A percentile compares a stretch with the other conserved stretches of the same genome.
Evolutionary conservation across 2,113 vertebrate species (phyloP).

Genomic region (Lasiurus cinereus): DNA sequence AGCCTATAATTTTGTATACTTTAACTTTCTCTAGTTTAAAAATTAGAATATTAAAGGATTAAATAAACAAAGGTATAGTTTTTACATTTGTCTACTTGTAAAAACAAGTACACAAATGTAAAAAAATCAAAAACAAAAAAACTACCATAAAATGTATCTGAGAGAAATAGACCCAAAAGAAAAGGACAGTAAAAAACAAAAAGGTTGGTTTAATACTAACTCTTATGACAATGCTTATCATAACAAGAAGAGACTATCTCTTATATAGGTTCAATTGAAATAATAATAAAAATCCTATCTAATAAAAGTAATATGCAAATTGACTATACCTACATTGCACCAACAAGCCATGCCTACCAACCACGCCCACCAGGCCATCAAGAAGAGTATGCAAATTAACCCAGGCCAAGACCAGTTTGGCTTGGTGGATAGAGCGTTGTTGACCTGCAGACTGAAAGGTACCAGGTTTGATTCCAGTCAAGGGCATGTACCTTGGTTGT

Average conservation of each 20-base stretch:
- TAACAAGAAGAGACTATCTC: not conserved
- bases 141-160: not conserved
- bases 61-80: not conserved
- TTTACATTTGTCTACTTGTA: not conserved
- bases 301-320: too few species aligned
- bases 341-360: too few species aligned
- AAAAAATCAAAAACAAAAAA: not conserved
- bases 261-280: not conserved
- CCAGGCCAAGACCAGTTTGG: too few species aligned
- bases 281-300: not conserved
- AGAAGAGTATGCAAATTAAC: too few species aligned
- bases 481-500: too few species aligned
- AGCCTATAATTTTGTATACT: not conserved
- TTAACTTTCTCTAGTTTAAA: slow-evolving; percentile 16
- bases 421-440: too few species aligned
- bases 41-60: not conserved
- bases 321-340: too few species aligned
- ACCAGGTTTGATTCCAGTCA: too few species aligned
- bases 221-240: not conserved
- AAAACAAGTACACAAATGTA: not conserved
- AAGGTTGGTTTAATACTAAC: not conserved
- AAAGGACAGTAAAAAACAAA: not conserved
- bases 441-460: too few species aligned
- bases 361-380: too few species aligned
- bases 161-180: slow-evolving; percentile 21